A percentile compares a stretch with the other conserved stretches of the same genome.
These are phyloP conservation scores for Adrianichthys oophorus DNA, from an alignment of 2,797 vertebrate species.

Conservation along the genomic window DNA sequence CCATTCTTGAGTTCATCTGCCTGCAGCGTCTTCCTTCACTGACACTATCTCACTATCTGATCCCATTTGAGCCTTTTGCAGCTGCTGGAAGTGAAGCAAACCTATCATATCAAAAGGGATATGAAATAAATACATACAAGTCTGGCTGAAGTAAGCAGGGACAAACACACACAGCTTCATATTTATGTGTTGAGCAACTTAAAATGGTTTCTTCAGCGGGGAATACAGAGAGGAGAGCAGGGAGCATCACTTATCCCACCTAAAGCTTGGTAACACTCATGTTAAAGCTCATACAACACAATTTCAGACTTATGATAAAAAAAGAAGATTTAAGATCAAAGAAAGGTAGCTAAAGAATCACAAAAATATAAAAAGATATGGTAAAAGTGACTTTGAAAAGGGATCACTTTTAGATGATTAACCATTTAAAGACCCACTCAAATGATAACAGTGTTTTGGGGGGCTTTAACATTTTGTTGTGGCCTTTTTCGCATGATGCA, in stretches of 20 bases:
- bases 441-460: no score
- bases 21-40: conserved; percentile 21
- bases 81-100: conserved; percentile 41
- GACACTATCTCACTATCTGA: conserved; percentile 27
- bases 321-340: no score
- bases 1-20: conserved; percentile 22
- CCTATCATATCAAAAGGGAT: conserved; percentile 36
- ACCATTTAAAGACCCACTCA: no score
- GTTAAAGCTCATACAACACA: conserved; percentile 61
- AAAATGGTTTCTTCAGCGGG: conserved; percentile 69
- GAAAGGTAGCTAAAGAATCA: no score
- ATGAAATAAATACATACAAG: conserved; percentile 42
- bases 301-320: no score
- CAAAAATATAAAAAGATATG: no score
- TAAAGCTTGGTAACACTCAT: conserved; percentile 77
- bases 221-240: conserved; percentile 62
- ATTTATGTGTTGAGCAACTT: conserved; percentile 32
- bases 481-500: no score
- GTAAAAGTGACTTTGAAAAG: no score
- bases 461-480: no score
- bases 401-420: no score
- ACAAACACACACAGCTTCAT: conserved; percentile 13
- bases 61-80: conserved; percentile 19
- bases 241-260: conserved; percentile 72
- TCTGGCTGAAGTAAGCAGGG: conserved; percentile 8